Percentiles rank a stretch among this genome's conserved stretches.
Conservation (phyloP, 1,140 invertebrate species). For the Nilaparvata lugens region DNA sequence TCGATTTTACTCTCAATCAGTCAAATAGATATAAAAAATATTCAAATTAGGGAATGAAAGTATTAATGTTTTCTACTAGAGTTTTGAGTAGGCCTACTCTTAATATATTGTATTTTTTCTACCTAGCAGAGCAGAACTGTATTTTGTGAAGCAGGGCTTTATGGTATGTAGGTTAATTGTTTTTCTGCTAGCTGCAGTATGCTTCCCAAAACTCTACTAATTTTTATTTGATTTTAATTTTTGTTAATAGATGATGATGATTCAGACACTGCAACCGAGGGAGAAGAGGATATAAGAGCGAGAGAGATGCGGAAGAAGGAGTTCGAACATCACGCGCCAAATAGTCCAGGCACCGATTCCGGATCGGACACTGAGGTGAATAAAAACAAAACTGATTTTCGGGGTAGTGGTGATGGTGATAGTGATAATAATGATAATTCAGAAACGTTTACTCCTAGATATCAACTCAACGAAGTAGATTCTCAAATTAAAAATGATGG, state of each 20-base stretch:
- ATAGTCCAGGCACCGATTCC: constrained; percentile 47
- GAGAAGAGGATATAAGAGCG: constrained; percentile 54
- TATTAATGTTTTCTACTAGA: too few species aligned
- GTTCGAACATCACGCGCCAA: constrained; percentile 52
- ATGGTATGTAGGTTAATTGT: constrained; percentile 7
- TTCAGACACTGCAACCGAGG: constrained; percentile 61
- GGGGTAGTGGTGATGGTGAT: background rate
- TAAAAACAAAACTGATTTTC: constrained; percentile 18
- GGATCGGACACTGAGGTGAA: constrained; percentile 68
- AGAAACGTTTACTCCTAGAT: too few species aligned
- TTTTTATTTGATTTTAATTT: background rate
- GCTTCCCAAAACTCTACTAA: background rate
- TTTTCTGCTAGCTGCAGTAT: background rate
- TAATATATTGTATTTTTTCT: too few species aligned
- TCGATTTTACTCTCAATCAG: too few species aligned
- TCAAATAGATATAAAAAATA: too few species aligned
- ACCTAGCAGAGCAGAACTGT: too few species aligned
- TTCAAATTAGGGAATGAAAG: too few species aligned
- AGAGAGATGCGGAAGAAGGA: constrained; percentile 56
- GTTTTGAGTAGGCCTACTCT: too few species aligned
- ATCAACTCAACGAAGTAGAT: too few species aligned
- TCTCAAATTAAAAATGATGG: too few species aligned
- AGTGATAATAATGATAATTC: background rate
- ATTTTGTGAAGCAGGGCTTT: too few species aligned
- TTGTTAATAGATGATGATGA: constrained; percentile 45